phyloP scores from a whole-genome alignment of 2,113 vertebrate species.

The Burhinus bistriatus region DNA sequence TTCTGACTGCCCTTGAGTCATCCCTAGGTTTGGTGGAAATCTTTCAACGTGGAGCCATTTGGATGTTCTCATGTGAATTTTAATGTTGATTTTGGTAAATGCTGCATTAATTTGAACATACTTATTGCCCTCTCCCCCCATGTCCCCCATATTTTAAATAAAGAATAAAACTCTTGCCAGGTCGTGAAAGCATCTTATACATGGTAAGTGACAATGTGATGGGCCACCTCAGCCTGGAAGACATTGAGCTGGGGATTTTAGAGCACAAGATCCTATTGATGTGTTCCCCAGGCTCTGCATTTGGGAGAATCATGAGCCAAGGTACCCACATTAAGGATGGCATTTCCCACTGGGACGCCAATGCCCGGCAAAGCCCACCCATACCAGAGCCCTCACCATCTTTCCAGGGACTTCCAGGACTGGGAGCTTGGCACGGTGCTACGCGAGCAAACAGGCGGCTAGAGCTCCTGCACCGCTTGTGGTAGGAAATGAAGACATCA shows the following conservation, averaged over 20 bases:
- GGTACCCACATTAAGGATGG: neutral
- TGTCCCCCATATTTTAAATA: accelerated
- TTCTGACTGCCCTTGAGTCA: neutral
- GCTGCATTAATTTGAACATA: neutral
- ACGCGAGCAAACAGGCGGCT: neutral
- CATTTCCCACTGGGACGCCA: neutral
- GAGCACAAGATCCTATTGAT: neutral
- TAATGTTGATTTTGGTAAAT: neutral
- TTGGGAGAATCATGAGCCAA: neutral
- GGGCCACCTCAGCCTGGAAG: neutral
- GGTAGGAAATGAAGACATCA: conserved; percentile 13
- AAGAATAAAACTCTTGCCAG: neutral
- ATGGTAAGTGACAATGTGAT: accelerated
- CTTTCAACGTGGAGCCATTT: accelerated
- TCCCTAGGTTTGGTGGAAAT: neutral
- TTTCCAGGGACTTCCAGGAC: conserved; percentile 4
- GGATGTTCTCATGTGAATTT: neutral
- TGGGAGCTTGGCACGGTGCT: neutral
- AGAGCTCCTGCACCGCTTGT: neutral
- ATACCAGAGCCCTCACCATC: neutral
- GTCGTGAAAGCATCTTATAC: accelerated
- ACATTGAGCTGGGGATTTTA: neutral
- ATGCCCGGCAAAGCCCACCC: neutral
- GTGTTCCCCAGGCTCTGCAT: neutral
- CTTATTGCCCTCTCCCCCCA: neutral